These are phyloP conservation scores for Harmothoe impar DNA, from an alignment of 2,888 invertebrate genomes.

Conservation along the genomic window DNA sequence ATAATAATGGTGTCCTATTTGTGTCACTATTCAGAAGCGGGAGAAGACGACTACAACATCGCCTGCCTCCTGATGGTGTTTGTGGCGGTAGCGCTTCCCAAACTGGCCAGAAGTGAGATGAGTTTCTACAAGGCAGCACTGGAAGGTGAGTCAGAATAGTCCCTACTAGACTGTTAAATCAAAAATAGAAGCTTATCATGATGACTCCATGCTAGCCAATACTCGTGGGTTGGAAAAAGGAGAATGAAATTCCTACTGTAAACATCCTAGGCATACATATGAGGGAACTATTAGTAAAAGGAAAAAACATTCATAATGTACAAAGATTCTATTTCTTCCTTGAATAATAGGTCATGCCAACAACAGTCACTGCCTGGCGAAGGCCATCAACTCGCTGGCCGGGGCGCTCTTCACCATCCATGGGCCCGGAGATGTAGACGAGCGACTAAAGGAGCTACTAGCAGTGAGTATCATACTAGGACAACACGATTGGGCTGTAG, in stretches of 20 bases:
- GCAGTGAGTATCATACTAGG: constrained; percentile 85
- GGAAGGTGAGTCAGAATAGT: constrained; percentile 78
- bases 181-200: too few species aligned
- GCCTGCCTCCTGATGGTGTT: constrained; percentile 99
- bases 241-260: too few species aligned
- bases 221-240: too few species aligned
- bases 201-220: too few species aligned
- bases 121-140: constrained; percentile 86
- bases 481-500: too few species aligned
- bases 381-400: constrained; percentile 86
- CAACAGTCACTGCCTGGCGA: constrained; percentile 99
- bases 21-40: constrained; percentile 75
- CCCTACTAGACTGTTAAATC: too few species aligned
- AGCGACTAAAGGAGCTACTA: constrained; percentile 97
- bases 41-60: constrained; percentile 88
- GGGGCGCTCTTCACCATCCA: constrained; percentile 98
- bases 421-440: constrained; percentile 97
- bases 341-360: constrained; percentile 95
- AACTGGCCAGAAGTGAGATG: constrained; percentile 92
- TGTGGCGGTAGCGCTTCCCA: constrained; percentile 98
- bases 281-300: too few species aligned
- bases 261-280: too few species aligned
- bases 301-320: too few species aligned
- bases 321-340: too few species aligned
- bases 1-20: too few species aligned